Conservation (phyloP, 2,113 vertebrate genomes). For the Sturnus vulgaris region DNA sequence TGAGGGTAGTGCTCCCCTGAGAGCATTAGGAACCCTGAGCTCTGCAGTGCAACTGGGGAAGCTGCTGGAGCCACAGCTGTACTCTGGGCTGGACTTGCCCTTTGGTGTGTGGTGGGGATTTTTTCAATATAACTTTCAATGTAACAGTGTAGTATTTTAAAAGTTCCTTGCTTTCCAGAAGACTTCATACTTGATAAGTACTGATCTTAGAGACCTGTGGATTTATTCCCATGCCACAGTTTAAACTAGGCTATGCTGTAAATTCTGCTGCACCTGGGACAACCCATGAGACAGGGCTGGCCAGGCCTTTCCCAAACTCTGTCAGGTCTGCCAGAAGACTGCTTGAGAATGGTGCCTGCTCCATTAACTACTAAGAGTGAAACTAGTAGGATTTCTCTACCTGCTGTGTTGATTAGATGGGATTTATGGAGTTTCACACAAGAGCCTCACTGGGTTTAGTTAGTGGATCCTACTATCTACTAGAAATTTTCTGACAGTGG, state of each 20-base stretch:
- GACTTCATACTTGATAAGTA: not conserved
- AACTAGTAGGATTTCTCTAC: not conserved
- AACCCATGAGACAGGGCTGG: not conserved
- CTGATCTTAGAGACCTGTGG: not conserved
- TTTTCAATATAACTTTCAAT: not conserved
- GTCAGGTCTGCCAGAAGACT: not conserved
- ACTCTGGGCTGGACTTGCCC: not conserved
- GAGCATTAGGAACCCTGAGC: not conserved
- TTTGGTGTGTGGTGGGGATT: rapidly evolving
- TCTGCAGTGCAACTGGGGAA: not conserved
- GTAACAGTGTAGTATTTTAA: not conserved
- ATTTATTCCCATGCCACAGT: not conserved
- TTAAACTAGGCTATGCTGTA: not conserved
- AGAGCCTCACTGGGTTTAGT: not conserved
- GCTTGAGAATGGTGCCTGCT: not conserved
- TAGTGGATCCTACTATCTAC: not conserved
- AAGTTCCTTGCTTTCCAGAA: not conserved
- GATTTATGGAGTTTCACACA: not conserved
- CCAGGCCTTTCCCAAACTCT: not conserved
- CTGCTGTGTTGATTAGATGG: not conserved
- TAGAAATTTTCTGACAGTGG: not conserved
- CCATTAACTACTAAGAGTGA: not conserved
- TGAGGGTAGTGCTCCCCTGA: not conserved
- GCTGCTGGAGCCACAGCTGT: not conserved
- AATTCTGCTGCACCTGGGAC: not conserved